phyloP scores from a whole-genome alignment of 2,113 vertebrate species.

The Prietella phreatophila region DNA sequence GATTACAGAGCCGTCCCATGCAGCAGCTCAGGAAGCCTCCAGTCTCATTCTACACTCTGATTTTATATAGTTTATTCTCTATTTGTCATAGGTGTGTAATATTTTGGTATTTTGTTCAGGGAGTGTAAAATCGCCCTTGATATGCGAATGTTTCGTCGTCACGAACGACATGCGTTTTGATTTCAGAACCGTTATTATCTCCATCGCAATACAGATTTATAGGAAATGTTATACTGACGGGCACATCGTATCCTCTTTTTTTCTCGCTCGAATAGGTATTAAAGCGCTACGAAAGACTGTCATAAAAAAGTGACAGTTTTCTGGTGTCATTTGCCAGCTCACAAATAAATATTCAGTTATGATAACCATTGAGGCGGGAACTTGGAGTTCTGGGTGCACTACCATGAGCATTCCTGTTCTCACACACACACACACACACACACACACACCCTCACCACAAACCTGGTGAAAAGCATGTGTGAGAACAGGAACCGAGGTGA shows the following conservation, averaged over 20 bases:
- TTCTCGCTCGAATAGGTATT: not conserved
- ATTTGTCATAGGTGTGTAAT: not conserved
- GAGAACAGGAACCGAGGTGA: conserved; percentile 25
- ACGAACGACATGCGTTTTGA: no score
- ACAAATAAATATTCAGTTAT: not conserved
- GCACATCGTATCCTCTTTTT: not conserved
- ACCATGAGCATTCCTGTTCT: not conserved
- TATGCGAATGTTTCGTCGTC: not conserved
- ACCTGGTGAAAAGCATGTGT: not conserved
- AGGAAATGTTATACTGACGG: not conserved
- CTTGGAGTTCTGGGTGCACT: not conserved
- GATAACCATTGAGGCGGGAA: not conserved
- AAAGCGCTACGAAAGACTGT: not conserved
- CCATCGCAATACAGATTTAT: not conserved
- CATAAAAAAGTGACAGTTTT: not conserved
- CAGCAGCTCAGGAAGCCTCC: conserved; percentile 2
- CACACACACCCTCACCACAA: not conserved
- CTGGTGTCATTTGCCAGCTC: not conserved
- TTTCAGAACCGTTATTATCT: not conserved
- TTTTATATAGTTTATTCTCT: not conserved
- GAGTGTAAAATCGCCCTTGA: no score
- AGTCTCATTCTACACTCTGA: not conserved
- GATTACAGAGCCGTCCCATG: conserved; percentile 57
- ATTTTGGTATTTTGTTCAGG: not conserved
- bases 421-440: not conserved